Base-by-base conservation (phyloP, 2,888 invertebrate genomes). In the Tridacna crocea region DNA sequence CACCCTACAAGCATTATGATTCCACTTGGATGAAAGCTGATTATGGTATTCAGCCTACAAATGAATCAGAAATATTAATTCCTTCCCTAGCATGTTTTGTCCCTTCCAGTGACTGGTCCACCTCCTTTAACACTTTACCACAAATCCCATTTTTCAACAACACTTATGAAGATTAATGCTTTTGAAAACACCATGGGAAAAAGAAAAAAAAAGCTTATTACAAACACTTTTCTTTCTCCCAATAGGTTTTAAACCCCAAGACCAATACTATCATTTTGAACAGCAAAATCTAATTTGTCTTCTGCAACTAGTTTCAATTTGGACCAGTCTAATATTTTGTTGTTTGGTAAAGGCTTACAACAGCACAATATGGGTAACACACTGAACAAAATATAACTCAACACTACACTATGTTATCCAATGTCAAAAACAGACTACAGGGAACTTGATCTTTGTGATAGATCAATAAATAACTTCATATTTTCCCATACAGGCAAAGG, bases 381-480 rank as follows among this genome's bases (percentile, higher is more conserved):
- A 8, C 8, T 24, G 12, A 22, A 61, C n/a, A 19, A 63, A 4
- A 26, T 63, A 63, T 24, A 22, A 36, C 36, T 36, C 36, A 36
- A 70, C 70, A 70, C 8, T 22, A 70, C 51, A 70, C 26, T 15
- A 26, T 26, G 51, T 46, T 51, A 55, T 48, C 70, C 70, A 17
- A 68, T 51, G 70, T 70, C 70, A 70, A 46, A 68, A 22, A 46
- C 68, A 70, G 70, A 70, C 48, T 26, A 48, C 2, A 70, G 70
- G 51, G 47, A 70, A 51, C 70, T 70, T 51, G 48, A 51, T 70
- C 70, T 70, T 51, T 51, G 24, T 12, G 46, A 70, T 22, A n/a
- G 70, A 70, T 70, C 70, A 70, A 70, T 70, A 70, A 68, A 68
- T 70, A 70, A 70, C 70, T n/a, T 70, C 70, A 70, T 70, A 70